Evolutionary conservation across 2,113 vertebrate genomes (phyloP), one percentile per base, ranked within the genome.

Genomic region (Amphilophus citrinellus): DNA sequence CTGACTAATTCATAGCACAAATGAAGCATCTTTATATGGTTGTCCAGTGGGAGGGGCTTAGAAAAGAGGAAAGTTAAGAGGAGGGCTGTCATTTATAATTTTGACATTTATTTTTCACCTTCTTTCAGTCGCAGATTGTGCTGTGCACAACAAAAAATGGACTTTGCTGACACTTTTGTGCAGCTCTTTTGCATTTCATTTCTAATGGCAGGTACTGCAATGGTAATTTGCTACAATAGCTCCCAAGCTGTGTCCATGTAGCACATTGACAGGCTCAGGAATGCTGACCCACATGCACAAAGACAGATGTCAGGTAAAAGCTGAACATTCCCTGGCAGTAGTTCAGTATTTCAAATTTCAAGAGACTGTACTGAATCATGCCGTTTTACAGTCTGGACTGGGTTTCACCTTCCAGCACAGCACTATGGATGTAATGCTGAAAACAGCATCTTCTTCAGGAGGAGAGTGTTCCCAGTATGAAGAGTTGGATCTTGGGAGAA

Each of bases 231-330:
- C 77, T 30, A 80, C 50, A 47, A 78, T 71, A 76, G 75, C 77
- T 77, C 47, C 61, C 59, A 68, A 44, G 66, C 44, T 76, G 61
- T 57, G 53, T 80, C 10, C 17, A 39, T 30, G 39, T 71, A 39
- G 59, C 10, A 61, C 30, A 44, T 57, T 39, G 42, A 24, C 27
- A 11, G 39, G 66, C 65, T 44, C 37, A 84, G 89, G 87, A 90
- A 92, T 91, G 65, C 84, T 63, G 77, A 85, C 47, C 68, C 53
- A 59, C 24, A 65, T 73, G 27, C 63, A 71, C 60, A 68, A 66
- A 85, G 84, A 86, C 90, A 90, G 81, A 88, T 86, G 87, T 85
- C 85, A 88, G 84, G 78, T 88, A 79, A 84, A 10, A 76, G 57
- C 44, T 85, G 76, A 68, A 77, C 77, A 58, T 90, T 90, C 82